Evolutionary conservation across 2,113 vertebrate species (phyloP).

Genomic region (Reinhardtius hippoglossoides): DNA sequence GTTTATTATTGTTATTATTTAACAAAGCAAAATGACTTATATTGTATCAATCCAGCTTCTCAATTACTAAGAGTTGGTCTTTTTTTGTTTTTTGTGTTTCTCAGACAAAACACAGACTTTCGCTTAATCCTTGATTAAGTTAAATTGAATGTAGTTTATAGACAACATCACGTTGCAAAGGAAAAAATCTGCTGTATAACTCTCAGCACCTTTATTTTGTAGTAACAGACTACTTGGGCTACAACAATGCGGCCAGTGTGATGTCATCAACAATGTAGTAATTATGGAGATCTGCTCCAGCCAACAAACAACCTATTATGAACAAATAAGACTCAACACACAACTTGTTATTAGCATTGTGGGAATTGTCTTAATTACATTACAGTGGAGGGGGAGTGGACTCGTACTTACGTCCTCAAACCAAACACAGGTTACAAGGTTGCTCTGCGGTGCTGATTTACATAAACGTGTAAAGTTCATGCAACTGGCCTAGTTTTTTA

Average conservation of each 20-base stretch:
- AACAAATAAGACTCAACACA: slow-evolving; percentile 9
- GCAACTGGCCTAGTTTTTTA: slow-evolving; percentile 37
- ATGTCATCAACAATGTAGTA: slow-evolving; percentile 20
- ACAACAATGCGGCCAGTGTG: slow-evolving; percentile 13
- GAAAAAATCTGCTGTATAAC: no score
- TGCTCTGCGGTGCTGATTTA: slow-evolving; percentile 18
- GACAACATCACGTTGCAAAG: background rate
- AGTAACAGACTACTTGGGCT: background rate
- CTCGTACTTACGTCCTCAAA: slow-evolving; percentile 16
- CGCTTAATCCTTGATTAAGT: background rate
- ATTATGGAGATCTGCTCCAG: slow-evolving; percentile 38
- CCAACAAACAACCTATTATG: slow-evolving; percentile 43
- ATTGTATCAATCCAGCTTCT: no score
- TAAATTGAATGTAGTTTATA: background rate
- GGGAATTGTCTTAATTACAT: slow-evolving; percentile 45
- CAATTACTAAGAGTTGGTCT: background rate
- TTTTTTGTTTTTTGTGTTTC: background rate
- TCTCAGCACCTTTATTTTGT: background rate
- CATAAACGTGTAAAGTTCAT: slow-evolving; percentile 22
- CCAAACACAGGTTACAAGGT: background rate
- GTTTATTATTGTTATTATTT: no score
- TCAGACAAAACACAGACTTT: no score
- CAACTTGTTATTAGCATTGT: slow-evolving; percentile 42
- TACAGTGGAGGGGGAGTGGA: slow-evolving; percentile 4
- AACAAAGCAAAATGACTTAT: no score